These are phyloP conservation scores for Cantharis rustica DNA, from an alignment of 2,888 invertebrate genomes.

Conservation along the genomic window DNA sequence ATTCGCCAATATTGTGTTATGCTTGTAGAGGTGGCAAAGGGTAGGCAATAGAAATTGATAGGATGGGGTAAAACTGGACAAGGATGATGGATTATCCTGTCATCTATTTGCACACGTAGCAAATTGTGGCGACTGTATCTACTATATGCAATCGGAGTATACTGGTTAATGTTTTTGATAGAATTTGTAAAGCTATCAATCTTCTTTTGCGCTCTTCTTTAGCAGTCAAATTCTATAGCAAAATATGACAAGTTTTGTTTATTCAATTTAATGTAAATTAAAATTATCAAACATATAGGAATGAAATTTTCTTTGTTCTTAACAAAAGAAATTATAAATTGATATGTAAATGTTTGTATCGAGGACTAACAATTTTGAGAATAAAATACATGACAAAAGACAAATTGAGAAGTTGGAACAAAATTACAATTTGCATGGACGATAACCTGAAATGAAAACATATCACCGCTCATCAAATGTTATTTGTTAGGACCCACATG, in stretches of 20 bases:
- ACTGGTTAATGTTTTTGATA: constrained; percentile 51
- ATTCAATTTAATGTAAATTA: constrained; percentile 36
- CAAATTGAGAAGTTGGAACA: constrained; percentile 34
- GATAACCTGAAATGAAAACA: constrained; percentile 53
- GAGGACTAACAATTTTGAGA: constrained; percentile 4
- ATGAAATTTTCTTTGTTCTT: not conserved
- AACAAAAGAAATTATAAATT: constrained; percentile 13
- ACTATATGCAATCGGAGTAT: constrained; percentile 41
- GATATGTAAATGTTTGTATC: constrained; percentile 8
- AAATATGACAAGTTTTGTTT: constrained; percentile 47
- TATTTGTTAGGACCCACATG: constrained; percentile 52
- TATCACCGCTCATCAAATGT: constrained; percentile 53
- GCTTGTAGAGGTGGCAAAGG: constrained; percentile 15
- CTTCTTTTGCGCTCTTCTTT: constrained; percentile 47
- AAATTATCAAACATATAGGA: constrained; percentile 35
- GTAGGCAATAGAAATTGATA: constrained; percentile 33
- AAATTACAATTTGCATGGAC: constrained; percentile 50
- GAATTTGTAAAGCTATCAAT: constrained; percentile 52
- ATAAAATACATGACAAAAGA: constrained; percentile 17
- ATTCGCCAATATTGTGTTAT: constrained; percentile 9
- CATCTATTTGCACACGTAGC: constrained; percentile 53
- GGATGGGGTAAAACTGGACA: constrained; percentile 47
- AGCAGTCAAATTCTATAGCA: constrained; percentile 44
- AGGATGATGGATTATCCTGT: constrained; percentile 54
- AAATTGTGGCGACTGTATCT: constrained; percentile 50